Base-by-base conservation (phyloP, 1,140 invertebrate genomes). In the Caenorhabditis briggsae region DNA sequence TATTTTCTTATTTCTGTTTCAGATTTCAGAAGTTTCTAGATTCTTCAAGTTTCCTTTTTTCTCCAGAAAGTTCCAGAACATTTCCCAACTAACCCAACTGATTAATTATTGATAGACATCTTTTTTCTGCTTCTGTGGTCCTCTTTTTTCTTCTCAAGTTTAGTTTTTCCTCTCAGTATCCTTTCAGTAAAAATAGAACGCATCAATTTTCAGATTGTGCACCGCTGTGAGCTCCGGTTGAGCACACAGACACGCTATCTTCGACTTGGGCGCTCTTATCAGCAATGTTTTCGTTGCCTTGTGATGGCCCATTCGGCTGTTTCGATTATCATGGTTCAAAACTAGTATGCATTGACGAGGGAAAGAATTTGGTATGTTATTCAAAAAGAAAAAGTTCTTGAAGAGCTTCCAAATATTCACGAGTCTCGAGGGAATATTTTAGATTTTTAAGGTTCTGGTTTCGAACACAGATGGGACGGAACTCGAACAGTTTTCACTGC, bases 251-350 rank as follows among this genome's bases (percentile, higher is more conserved):
- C 50, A 2, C 50, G 11, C 9, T 53, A 11, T 53, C 50, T 53
- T 16, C 9, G 9, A 64, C n/a, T 25, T 16, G 41, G 20, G 16
- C 43, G 8, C 12, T 70, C 43, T 78, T 50, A 78, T 50, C 43
- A 78, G 46, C n/a, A 50, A 78, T 78, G 70, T 78, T 78, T 78
- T 78, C 70, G 70, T 20, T 78, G 70, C 70, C 70, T 8, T 78
- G 70, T 78, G 70, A 78, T 12, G 70, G 70, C 18, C 70, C 70
- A 18, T 78, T 78, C 18, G 70, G 70, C 46, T 78, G 70, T 50
- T 78, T 78, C 16, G 70, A 78, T 25, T 78, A 78, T 50, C 46
- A 78, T 16, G 70, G 70, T 2, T 48, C 33, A 25, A 78, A 78
- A 78, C 70, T 78, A n/a, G 25, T 78, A 8, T 78, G 70, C n/a